Evolutionary conservation across 2,888 invertebrate species (phyloP).

Genomic region (Theretra japonica): DNA sequence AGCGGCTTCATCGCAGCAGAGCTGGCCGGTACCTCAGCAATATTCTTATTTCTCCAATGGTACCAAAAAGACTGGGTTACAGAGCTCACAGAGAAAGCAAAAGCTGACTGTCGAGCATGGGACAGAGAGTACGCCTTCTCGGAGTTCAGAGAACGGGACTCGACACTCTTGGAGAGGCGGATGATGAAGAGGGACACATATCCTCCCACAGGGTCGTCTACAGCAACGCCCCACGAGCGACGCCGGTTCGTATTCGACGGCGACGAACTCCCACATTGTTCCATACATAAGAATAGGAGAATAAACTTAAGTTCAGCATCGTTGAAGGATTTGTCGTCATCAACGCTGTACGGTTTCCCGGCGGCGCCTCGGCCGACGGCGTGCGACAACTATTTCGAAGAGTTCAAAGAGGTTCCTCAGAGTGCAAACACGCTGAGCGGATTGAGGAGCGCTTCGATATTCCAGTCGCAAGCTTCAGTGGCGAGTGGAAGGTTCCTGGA

Average conservation of each 20-base stretch:
- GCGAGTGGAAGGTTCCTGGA: slow-evolving; percentile 89
- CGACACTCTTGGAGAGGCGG: slow-evolving; percentile 72
- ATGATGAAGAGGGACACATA: slow-evolving; percentile 80
- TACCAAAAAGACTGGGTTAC: slow-evolving; percentile 88
- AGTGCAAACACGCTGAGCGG: slow-evolving; percentile 80
- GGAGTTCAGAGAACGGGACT: slow-evolving; percentile 77
- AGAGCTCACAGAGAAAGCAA: slow-evolving; percentile 79
- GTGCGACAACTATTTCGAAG: slow-evolving; percentile 85
- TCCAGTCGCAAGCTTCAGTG: slow-evolving; percentile 84
- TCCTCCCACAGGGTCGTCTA: slow-evolving; percentile 72
- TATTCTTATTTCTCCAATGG: slow-evolving; percentile 94
- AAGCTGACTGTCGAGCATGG: slow-evolving; percentile 79
- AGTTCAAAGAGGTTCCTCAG: slow-evolving; percentile 82
- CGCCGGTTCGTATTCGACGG: slow-evolving; percentile 88
- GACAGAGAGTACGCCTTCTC: slow-evolving; percentile 81
- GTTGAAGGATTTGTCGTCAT: slow-evolving; percentile 84
- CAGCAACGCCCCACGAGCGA: slow-evolving; percentile 80
- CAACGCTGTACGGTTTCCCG: slow-evolving; percentile 86
- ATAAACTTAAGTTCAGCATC: slow-evolving; percentile 83
- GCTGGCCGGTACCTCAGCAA: slow-evolving; percentile 93
- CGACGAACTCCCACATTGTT: slow-evolving; percentile 83
- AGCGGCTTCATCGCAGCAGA: slow-evolving; percentile 93
- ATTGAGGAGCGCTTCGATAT: slow-evolving; percentile 78
- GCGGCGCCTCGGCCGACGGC: slow-evolving; percentile 87
- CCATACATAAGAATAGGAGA: slow-evolving; percentile 84